These are phyloP conservation scores for Pelodytes ibericus DNA, from an alignment of 2,797 vertebrate species.

Conservation along the genomic window DNA sequence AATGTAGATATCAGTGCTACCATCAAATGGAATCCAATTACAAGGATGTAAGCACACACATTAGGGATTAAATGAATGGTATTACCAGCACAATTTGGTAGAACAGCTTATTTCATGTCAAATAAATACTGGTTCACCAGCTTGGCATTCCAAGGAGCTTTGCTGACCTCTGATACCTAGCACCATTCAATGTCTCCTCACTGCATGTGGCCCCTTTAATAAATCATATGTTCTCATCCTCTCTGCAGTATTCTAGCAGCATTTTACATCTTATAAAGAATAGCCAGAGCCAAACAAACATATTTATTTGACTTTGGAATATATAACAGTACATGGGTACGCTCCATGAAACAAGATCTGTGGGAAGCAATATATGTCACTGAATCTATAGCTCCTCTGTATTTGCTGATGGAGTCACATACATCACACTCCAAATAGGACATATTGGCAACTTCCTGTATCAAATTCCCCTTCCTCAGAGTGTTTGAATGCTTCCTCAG, in stretches of 20 bases:
- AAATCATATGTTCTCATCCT: conserved; percentile 38
- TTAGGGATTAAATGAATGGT: conserved; percentile 54
- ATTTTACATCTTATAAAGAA: conserved; percentile 45
- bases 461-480: background rate
- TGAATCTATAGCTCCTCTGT: conserved; percentile 17
- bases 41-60: conserved; percentile 55
- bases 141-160: conserved; percentile 50
- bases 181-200: conserved; percentile 33
- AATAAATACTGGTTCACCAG: conserved; percentile 50
- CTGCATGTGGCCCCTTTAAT: conserved; percentile 38
- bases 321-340: conserved; percentile 32
- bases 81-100: conserved; percentile 52
- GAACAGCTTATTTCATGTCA: conserved; percentile 54
- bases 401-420: conserved; percentile 18
- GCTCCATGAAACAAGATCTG: conserved; percentile 31
- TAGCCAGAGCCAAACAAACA: conserved; percentile 10
- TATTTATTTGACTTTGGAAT: conserved; percentile 52
- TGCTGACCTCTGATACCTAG: conserved; percentile 36
- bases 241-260: conserved; percentile 20
- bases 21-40: conserved; percentile 51
- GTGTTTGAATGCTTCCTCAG: background rate
- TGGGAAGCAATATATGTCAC: conserved; percentile 38
- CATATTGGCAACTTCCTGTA: background rate
- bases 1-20: conserved; percentile 54
- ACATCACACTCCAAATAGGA: conserved; percentile 7